Evolutionary conservation across 2,888 invertebrate genomes (phyloP).

Genomic region (Diloba caeruleocephala): DNA sequence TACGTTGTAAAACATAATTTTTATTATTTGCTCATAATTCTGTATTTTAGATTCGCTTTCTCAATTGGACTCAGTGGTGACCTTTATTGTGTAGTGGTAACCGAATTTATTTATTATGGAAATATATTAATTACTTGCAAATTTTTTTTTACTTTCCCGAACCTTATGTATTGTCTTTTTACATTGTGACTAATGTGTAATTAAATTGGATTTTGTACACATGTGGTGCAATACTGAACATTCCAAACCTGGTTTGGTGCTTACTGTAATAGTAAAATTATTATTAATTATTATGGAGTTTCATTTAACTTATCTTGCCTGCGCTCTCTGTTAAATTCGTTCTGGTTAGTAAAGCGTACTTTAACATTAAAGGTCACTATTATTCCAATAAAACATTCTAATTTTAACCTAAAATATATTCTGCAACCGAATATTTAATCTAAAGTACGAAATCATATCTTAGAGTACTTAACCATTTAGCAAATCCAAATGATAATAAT

Average conservation of each 20-base stretch:
- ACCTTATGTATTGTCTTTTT: constrained; percentile 58
- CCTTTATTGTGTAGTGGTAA: constrained; percentile 81
- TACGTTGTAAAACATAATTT: constrained; percentile 53
- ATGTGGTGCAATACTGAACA: constrained; percentile 87
- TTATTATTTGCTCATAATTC: constrained; percentile 60
- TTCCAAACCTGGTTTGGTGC: constrained; percentile 88
- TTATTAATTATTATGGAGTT: constrained; percentile 78
- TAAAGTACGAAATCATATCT: constrained; percentile 53
- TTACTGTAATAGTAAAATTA: constrained; percentile 85
- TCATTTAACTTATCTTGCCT: constrained; percentile 78
- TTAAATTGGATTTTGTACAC: constrained; percentile 77
- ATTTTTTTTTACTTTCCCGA: constrained; percentile 56
- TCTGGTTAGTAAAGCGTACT: constrained; percentile 45
- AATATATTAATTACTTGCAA: constrained; percentile 57
- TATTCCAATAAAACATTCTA: constrained; percentile 52
- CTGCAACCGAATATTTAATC: constrained; percentile 21
- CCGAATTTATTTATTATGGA: constrained; percentile 75
- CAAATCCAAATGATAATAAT: constrained; percentile 50
- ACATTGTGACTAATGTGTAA: constrained; percentile 68
- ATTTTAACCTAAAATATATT: constrained; percentile 33
- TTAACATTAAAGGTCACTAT: constrained; percentile 83
- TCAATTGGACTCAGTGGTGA: constrained; percentile 77
- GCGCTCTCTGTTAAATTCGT: constrained; percentile 64
- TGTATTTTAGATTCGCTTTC: constrained; percentile 48
- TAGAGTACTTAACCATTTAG: constrained; percentile 59